These are phyloP conservation scores for Castor canadensis DNA, from an alignment of 2,113 vertebrate species.

Conservation along the genomic window DNA sequence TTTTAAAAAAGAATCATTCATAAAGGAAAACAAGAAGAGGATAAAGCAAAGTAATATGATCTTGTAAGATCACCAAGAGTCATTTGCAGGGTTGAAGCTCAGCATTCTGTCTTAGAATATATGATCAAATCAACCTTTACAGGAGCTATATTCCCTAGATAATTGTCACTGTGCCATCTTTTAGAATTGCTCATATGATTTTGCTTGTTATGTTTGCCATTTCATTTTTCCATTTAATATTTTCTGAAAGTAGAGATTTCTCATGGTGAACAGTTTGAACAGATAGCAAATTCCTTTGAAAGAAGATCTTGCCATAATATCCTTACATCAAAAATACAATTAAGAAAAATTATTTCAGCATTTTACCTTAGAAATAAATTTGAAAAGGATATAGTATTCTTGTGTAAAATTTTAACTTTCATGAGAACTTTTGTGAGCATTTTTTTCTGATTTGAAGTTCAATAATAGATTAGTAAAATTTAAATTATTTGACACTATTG, in stretches of 20 bases:
- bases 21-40: neutral
- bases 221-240: neutral
- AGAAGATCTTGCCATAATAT: neutral
- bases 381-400: neutral
- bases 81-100: neutral
- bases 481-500: neutral
- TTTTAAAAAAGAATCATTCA: neutral
- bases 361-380: neutral
- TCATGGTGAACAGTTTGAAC: neutral
- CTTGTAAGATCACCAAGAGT: neutral
- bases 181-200: neutral
- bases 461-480: neutral
- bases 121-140: neutral
- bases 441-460: neutral
- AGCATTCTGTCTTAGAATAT: neutral
- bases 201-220: neutral
- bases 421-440: neutral
- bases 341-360: neutral
- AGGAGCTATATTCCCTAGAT: neutral
- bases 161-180: neutral
- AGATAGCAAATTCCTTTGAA: neutral
- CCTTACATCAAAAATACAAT: neutral
- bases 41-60: neutral
- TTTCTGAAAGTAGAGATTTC: neutral
- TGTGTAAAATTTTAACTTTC: neutral